Evolutionary conservation across 2,113 vertebrate genomes (phyloP), one percentile per base, ranked within the genome.

Genomic region (Thermophis baileyi): DNA sequence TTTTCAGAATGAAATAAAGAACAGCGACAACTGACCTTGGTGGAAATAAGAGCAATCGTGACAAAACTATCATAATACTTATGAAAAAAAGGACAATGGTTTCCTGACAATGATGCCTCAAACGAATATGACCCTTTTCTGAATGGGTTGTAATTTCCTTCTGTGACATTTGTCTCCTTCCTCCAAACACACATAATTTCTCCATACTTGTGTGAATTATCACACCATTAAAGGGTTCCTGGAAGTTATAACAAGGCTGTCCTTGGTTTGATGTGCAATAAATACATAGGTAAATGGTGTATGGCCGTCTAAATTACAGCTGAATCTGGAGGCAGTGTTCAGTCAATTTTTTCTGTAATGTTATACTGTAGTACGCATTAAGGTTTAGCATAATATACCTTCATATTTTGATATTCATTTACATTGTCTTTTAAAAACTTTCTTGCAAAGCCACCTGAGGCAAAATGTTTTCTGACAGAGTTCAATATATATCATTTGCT

Each of bases 1-100:
- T 89, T 53, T 49, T 89, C 44, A n/a, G 55, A 92, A 89, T 85
- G 69, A 85, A 88, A 89, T 89, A 74, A 89, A 89, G 51, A 85
- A 69, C 25, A 49, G 51, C 12, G 10, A 44, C 11, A 25, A 53
- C 30, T 49, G 92, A 89, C 92, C 88, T 89, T 92, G 92, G 51
- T 10, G 18, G 63, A 85, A 85, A 40, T 11, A 20, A 55, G 63
- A 49, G 44, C 10, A 22, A 24, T 49, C 6, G 25, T 27, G 27
- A 53, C 27, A 40, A 89, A 85, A 50, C 18, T 47, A 57, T 89
- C 88, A 89, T 57, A 22, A 55, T 25, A 81, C 25, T 88, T 89
- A 12, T 40, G 35, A 40, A 5, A 51, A 81, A 55, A 22, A 8
- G 50, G 51, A 85, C 51, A 85, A 46, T 49, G 63, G 60, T 46